Conservation (phyloP, 2,888 invertebrate genomes). For the Caenorhabditis sp. region DNA sequence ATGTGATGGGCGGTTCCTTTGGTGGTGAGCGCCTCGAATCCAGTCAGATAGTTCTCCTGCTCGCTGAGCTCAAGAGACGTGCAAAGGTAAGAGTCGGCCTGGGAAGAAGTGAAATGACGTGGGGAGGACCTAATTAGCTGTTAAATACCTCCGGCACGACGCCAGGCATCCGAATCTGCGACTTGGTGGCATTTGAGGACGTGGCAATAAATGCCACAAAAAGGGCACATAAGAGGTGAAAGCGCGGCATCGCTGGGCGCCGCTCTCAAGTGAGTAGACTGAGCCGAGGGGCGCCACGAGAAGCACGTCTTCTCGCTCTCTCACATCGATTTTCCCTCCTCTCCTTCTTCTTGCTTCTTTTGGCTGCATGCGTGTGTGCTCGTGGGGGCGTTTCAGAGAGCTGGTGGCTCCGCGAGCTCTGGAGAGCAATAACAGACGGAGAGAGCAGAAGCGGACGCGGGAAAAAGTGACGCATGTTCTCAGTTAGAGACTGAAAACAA, state of each 20-base stretch:
- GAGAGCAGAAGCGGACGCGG: neutral
- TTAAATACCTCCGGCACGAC: slow-evolving; percentile 57
- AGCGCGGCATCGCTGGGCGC: slow-evolving; percentile 43
- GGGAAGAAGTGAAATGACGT: slow-evolving; percentile 79
- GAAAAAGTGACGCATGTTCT: slow-evolving; percentile 32
- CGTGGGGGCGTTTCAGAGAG: slow-evolving; percentile 3
- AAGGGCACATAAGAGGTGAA: slow-evolving; percentile 9
- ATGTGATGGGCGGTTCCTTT: slow-evolving; percentile 94
- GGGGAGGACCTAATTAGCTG: neutral
- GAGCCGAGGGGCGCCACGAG: neutral
- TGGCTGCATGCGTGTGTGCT: slow-evolving; percentile 12
- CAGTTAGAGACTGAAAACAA: too few relatives aligned
- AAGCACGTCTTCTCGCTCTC: slow-evolving; percentile 8
- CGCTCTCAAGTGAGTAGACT: slow-evolving; percentile 4
- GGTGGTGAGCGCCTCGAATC: slow-evolving; percentile 92
- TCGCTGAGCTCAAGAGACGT: slow-evolving; percentile 90
- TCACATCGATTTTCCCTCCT: slow-evolving; percentile 29
- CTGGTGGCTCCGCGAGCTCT: neutral
- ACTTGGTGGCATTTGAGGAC: slow-evolving; percentile 12
- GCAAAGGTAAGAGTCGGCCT: slow-evolving; percentile 93
- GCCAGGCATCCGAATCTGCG: slow-evolving; percentile 68
- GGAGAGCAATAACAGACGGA: neutral
- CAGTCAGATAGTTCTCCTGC: slow-evolving; percentile 88
- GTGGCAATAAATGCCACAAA: slow-evolving; percentile 7
- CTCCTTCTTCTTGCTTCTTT: slow-evolving; percentile 15